Percentiles rank a stretch among this genome's conserved stretches.
Conservation (phyloP, 2,888 invertebrate species). For the Philopedon plagiatum region DNA sequence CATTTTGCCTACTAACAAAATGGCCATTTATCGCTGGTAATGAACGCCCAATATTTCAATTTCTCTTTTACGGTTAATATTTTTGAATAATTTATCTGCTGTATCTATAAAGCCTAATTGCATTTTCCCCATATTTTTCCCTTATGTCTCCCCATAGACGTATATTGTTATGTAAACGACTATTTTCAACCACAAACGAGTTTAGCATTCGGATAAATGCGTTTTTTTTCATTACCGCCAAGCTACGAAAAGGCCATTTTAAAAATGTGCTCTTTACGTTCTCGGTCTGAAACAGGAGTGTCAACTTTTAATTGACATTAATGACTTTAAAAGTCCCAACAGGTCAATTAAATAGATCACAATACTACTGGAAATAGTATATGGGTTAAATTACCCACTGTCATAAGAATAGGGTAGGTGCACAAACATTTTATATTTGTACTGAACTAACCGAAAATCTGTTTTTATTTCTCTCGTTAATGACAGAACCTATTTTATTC, state of each 20-base stretch:
- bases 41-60: neutral
- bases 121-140: neutral
- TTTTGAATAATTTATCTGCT: neutral
- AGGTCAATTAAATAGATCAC: neutral
- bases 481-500: no score
- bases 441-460: no score
- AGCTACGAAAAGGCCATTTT: neutral
- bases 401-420: no score
- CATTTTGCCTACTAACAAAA: no score
- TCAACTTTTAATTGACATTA: slow-evolving; percentile 4
- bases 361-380: neutral
- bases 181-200: slow-evolving; percentile 9
- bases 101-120: neutral
- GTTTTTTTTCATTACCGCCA: neutral
- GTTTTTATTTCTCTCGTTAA: no score
- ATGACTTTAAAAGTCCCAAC: slow-evolving; percentile 4
- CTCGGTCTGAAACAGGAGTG: neutral
- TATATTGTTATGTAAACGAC: slow-evolving; percentile 6
- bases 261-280: slow-evolving; percentile 5
- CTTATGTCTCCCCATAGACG: slow-evolving; percentile 1
- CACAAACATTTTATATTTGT: no score
- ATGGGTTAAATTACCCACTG: neutral
- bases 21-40: no score
- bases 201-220: slow-evolving; percentile 4
- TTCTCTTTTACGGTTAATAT: neutral